phyloP scores from a whole-genome alignment of 2,113 vertebrate genomes.

The Girardinichthys multiradiatus region DNA sequence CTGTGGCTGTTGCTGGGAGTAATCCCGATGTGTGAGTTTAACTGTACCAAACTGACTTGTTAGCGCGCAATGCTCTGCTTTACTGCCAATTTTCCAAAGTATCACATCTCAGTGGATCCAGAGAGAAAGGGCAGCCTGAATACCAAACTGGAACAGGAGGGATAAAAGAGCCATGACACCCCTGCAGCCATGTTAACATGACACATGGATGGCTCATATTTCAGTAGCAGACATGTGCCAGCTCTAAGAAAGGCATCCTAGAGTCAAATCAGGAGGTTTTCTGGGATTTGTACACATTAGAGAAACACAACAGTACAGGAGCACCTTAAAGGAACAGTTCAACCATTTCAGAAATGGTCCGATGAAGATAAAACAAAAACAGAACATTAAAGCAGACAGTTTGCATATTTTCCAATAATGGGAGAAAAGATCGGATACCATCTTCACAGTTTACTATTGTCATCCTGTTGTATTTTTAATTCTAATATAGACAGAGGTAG shows the following conservation, averaged over 20 bases:
- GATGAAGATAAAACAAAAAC: no score
- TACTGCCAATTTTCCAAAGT: constrained; percentile 53
- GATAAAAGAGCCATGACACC: constrained; percentile 8
- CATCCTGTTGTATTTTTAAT: background rate
- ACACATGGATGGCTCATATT: constrained; percentile 32
- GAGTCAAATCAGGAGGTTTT: constrained; percentile 10
- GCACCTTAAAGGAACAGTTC: background rate
- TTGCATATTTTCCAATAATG: no score
- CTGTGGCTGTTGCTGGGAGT: constrained; percentile 26
- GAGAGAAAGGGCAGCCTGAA: constrained; percentile 35
- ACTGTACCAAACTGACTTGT: constrained; percentile 22
- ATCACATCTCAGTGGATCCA: constrained; percentile 35
- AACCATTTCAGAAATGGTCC: no score
- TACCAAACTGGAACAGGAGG: constrained; percentile 28
- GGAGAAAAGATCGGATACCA: background rate
- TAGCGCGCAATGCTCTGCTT: constrained; percentile 11
- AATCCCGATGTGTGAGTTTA: constrained; percentile 33
- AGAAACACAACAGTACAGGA: background rate
- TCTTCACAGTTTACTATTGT: background rate
- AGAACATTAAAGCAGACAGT: background rate
- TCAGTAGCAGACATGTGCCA: constrained; percentile 8
- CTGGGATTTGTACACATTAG: background rate
- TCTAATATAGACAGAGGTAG: background rate
- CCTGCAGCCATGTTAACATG: constrained; percentile 22
- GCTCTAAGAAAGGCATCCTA: background rate